Evolutionary conservation across 2,888 invertebrate genomes (phyloP).

Genomic region (Brachyptera putata): DNA sequence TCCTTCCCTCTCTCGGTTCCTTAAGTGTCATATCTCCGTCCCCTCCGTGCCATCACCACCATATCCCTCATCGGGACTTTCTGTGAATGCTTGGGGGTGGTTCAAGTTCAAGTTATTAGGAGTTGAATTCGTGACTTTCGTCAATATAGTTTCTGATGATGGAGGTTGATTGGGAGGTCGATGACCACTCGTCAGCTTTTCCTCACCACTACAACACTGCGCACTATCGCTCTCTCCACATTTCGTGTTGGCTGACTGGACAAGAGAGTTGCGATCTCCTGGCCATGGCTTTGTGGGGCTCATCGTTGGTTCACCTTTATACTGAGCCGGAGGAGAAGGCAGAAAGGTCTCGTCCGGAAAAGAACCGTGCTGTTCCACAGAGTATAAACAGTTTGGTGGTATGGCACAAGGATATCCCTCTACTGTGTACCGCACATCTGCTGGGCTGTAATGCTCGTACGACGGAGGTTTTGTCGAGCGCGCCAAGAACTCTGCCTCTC

Average conservation of each 20-base stretch:
- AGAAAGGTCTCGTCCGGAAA: conserved; percentile 53
- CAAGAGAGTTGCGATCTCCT: conserved; percentile 45
- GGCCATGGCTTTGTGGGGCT: conserved; percentile 48
- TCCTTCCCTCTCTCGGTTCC: conserved; percentile 11
- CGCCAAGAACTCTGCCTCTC: conserved; percentile 62
- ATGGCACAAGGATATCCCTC: conserved; percentile 70
- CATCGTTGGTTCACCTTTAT: conserved; percentile 56
- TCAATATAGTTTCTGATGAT: conserved; percentile 5
- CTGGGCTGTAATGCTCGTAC: conserved; percentile 44
- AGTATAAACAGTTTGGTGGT: conserved; percentile 40
- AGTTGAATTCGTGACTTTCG: conserved; percentile 22
- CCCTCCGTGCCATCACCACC: conserved; percentile 69
- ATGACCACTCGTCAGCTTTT: conserved; percentile 49
- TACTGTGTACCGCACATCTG: conserved; percentile 68
- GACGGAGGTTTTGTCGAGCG: conserved; percentile 48
- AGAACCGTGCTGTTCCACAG: conserved; percentile 26
- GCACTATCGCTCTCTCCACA: conserved; percentile 52
- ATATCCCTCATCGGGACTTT: conserved; percentile 84
- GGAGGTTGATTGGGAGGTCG: conserved; percentile 31
- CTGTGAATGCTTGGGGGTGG: conserved; percentile 50
- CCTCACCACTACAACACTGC: conserved; percentile 56
- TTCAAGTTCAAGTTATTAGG: conserved; percentile 6
- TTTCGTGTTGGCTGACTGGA: conserved; percentile 31
- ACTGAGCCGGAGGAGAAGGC: conserved; percentile 67
- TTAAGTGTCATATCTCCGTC: conserved; percentile 61